Conservation (phyloP, 2,797 vertebrate species). For the Melanotaenia trifasciata region DNA sequence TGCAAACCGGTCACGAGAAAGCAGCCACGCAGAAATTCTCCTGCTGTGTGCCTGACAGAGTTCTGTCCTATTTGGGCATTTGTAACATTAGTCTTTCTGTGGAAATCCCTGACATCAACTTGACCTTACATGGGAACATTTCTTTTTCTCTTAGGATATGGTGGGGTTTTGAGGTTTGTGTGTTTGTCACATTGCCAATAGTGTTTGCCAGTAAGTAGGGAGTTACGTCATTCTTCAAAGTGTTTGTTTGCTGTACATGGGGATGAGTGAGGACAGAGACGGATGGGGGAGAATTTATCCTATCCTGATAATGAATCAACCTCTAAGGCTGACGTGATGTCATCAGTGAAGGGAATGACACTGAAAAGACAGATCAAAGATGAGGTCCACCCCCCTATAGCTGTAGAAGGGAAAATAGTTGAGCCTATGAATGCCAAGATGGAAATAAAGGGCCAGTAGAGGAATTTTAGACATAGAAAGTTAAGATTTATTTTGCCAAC, state of each 20-base stretch:
- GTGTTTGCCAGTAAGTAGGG: constrained; percentile 23
- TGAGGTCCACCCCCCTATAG: constrained; percentile 4
- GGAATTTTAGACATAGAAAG: constrained; percentile 26
- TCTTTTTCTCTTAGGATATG: constrained; percentile 21
- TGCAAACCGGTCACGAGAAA: constrained; percentile 64
- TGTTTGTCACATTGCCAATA: constrained; percentile 13
- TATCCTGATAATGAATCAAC: constrained; percentile 38
- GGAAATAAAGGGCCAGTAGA: constrained; percentile 23
- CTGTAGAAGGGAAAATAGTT: constrained; percentile 14
- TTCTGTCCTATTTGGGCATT: constrained; percentile 40
- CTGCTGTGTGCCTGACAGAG: constrained; percentile 46
- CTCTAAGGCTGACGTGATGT: constrained; percentile 46
- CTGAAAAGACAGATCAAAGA: constrained; percentile 66
- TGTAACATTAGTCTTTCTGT: constrained; percentile 31
- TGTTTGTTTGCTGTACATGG: neutral
- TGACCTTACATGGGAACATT: constrained; percentile 63
- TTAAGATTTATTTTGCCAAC: constrained; percentile 29
- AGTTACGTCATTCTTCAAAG: constrained; percentile 45
- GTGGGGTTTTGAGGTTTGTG: constrained; percentile 24
- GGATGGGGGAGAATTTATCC: constrained; percentile 31
- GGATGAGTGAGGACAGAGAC: constrained; percentile 20
- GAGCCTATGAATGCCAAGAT: constrained; percentile 34
- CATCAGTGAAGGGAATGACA: constrained; percentile 49
- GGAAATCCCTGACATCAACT: constrained; percentile 68
- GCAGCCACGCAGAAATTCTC: constrained; percentile 53